Conservation (phyloP, 2,113 vertebrate species). For the Gobiocypris rarus region DNA sequence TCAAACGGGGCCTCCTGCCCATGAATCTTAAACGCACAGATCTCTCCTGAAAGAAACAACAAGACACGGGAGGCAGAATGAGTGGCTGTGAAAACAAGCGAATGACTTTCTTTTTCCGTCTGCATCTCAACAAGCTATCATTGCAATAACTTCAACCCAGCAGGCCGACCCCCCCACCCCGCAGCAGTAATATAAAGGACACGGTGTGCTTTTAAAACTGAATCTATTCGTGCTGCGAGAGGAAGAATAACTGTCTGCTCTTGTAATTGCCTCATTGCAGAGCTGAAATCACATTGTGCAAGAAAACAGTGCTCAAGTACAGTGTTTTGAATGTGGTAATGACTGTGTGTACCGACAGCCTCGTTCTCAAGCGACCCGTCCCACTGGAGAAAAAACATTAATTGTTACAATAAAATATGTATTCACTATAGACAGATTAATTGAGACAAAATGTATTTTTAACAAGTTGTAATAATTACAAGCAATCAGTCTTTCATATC, state of each 20-base stretch:
- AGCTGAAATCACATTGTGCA: conserved; percentile 32
- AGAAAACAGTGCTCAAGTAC: conserved; percentile 24
- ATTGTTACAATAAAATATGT: neutral
- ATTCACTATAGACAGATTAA: neutral
- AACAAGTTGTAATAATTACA: neutral
- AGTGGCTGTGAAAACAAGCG: conserved; percentile 15
- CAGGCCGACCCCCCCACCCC: neutral
- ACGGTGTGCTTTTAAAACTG: conserved; percentile 40
- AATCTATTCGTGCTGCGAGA: conserved; percentile 38
- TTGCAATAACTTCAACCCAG: conserved; percentile 29
- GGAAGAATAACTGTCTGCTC: conserved; percentile 32
- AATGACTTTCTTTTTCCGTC: conserved; percentile 20
- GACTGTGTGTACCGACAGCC: conserved; percentile 1
- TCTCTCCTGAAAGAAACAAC: conserved; percentile 83
- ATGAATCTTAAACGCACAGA: conserved; percentile 96
- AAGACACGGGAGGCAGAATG: conserved; percentile 27
- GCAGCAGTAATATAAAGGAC: conserved; percentile 37
- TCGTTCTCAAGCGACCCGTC: neutral
- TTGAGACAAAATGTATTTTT: neutral
- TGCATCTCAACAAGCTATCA: conserved; percentile 35
- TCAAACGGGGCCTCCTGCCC: conserved; percentile 92
- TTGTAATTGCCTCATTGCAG: conserved; percentile 43
- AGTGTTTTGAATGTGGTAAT: conserved; percentile 41
- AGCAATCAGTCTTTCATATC: neutral
- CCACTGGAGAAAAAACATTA: neutral